phyloP scores from a whole-genome alignment of 1,140 invertebrate genomes.

The Apolygus lucorum region DNA sequence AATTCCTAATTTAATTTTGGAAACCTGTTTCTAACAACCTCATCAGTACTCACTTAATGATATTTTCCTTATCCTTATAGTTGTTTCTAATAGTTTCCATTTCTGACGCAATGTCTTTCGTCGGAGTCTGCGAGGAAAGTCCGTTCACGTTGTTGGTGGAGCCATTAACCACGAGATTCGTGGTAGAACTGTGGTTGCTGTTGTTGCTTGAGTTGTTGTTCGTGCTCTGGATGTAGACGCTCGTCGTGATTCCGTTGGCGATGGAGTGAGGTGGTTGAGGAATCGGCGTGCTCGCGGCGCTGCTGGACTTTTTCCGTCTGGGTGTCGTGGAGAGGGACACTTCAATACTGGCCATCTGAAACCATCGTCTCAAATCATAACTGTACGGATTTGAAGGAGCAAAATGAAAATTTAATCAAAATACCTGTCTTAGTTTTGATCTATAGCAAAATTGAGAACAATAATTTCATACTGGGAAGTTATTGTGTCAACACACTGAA shows the following conservation, averaged over 20 bases:
- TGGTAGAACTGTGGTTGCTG: slow-evolving; percentile 33
- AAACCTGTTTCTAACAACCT: no score
- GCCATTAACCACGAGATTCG: slow-evolving; percentile 18
- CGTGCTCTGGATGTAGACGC: slow-evolving; percentile 34
- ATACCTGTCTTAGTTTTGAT: no score
- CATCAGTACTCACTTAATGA: slow-evolving; percentile 65
- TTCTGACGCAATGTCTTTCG: slow-evolving; percentile 45
- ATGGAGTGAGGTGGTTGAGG: slow-evolving; percentile 19
- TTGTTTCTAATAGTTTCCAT: slow-evolving; percentile 61
- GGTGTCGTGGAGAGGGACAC: slow-evolving; percentile 61
- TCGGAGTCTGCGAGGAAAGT: not conserved
- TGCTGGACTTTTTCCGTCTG: slow-evolving; percentile 42
- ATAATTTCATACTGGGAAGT: no score
- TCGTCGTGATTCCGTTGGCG: slow-evolving; percentile 17
- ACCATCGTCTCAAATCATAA: no score
- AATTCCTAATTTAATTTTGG: no score
- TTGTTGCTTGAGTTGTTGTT: slow-evolving; percentile 34
- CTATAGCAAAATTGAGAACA: no score
- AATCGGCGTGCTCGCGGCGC: slow-evolving; percentile 25
- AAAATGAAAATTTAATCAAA: no score
- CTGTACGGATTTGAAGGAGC: not conserved
- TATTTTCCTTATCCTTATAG: slow-evolving; percentile 67
- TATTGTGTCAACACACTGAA: no score
- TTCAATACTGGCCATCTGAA: slow-evolving; percentile 76
- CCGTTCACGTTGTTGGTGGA: slow-evolving; percentile 21